Evolutionary conservation across 2,797 vertebrate genomes (phyloP).

Genomic region (Nannoperca obscura): DNA sequence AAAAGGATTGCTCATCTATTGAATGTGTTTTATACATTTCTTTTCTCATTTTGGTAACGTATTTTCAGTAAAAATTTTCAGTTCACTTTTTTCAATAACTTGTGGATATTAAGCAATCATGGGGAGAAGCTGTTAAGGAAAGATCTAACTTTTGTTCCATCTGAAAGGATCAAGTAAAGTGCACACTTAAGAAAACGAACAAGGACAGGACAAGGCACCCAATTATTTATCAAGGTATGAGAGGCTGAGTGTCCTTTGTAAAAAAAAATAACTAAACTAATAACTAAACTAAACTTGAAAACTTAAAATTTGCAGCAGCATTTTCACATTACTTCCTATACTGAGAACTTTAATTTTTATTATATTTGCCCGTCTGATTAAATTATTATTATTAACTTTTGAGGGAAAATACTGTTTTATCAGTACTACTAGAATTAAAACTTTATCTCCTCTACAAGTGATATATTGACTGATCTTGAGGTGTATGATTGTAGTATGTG

Average conservation of each 20-base stretch:
- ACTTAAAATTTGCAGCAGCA: not conserved
- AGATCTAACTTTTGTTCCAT: constrained; percentile 1
- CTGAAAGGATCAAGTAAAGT: constrained; percentile 14
- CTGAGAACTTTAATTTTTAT: not conserved
- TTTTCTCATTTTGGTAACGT: not conserved
- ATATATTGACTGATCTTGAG: not conserved
- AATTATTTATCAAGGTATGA: constrained; percentile 14
- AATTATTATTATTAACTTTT: not conserved
- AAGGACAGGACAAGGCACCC: constrained; percentile 6
- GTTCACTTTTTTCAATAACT: constrained; percentile 8
- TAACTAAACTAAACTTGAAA: not conserved
- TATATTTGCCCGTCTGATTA: not conserved
- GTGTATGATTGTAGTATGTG: not conserved
- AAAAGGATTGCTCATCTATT: constrained; percentile 25
- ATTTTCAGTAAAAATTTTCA: constrained; percentile 4
- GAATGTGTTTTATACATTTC: constrained; percentile 5
- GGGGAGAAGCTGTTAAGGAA: not conserved
- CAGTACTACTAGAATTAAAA: not conserved
- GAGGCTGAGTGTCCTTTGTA: not conserved
- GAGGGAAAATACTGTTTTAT: not conserved
- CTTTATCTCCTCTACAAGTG: not conserved
- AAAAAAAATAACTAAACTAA: too few relatives aligned
- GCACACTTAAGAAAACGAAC: not conserved
- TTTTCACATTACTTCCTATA: not conserved
- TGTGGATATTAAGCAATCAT: constrained; percentile 7